Evolutionary conservation across 2,113 vertebrate genomes (phyloP).

Genomic region (Benitochromis conjunctus): DNA sequence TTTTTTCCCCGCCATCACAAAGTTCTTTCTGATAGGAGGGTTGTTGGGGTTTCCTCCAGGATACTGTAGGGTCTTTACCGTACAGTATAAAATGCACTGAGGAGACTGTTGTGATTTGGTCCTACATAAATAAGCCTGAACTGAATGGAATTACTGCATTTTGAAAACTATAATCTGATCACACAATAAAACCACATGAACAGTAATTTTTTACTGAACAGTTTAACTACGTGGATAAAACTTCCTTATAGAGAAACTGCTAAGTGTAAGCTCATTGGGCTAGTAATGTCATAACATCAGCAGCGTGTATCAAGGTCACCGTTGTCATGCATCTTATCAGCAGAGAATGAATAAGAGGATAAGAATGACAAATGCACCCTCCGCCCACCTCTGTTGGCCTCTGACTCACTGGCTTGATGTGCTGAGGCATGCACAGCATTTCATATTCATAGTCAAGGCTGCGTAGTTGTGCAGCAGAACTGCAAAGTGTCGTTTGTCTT

Average conservation of each 20-base stretch:
- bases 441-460: slow-evolving; percentile 14
- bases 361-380: slow-evolving; percentile 38
- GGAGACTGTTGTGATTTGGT: not conserved
- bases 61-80: too few species aligned
- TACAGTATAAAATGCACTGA: not conserved
- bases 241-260: not conserved
- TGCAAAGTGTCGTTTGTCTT: not conserved
- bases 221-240: not conserved
- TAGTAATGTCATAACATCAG: slow-evolving; percentile 2
- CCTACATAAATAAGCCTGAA: not conserved
- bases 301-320: slow-evolving; percentile 33
- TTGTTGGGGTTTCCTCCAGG: too few species aligned
- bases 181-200: not conserved
- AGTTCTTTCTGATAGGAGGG: not conserved
- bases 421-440: slow-evolving; percentile 23
- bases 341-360: slow-evolving; percentile 15
- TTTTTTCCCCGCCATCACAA: not conserved
- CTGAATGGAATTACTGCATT: not conserved
- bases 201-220: not conserved
- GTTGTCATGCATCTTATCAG: slow-evolving; percentile 28
- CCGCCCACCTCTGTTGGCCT: slow-evolving; percentile 4
- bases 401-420: slow-evolving; percentile 37
- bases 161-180: not conserved
- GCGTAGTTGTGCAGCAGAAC: not conserved
- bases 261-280: not conserved